Conservation (phyloP, 2,888 invertebrate genomes). For the Anorthoa munda region DNA sequence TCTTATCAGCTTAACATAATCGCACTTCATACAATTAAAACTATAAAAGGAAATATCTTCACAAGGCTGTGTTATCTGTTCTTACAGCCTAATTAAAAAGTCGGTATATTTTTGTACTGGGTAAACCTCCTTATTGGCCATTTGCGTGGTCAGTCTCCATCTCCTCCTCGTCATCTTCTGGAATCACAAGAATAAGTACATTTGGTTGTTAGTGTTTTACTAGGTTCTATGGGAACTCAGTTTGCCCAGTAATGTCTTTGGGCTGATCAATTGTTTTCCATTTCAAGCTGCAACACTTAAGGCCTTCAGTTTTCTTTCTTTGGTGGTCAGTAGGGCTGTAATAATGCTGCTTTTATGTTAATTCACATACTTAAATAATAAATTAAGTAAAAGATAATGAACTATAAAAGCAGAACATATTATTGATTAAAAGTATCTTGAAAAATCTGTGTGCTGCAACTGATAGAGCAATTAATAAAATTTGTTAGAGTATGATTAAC, state of each 20-base stretch:
- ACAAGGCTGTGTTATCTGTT: conserved; percentile 72
- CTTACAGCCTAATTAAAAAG: conserved; percentile 71
- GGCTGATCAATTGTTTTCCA: neutral
- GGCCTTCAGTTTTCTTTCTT: conserved; percentile 7
- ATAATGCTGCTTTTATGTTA: neutral
- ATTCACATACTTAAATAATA: neutral
- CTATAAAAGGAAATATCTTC: conserved; percentile 33
- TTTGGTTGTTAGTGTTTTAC: conserved; percentile 33
- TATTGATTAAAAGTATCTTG: conserved; percentile 4
- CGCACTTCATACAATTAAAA: conserved; percentile 44
- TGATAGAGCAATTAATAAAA: neutral
- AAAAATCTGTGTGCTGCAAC: neutral
- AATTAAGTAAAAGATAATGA: neutral
- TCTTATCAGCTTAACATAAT: conserved; percentile 79
- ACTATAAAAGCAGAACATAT: neutral
- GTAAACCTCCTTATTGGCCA: conserved; percentile 77
- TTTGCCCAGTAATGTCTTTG: conserved; percentile 6
- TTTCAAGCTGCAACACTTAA: neutral
- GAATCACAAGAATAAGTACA: conserved; percentile 72
- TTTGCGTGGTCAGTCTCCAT: conserved; percentile 87
- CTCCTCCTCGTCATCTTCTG: conserved; percentile 88
- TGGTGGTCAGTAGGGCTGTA: conserved; percentile 20
- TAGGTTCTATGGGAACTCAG: neutral
- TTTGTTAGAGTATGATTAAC: neutral
- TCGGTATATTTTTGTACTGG: conserved; percentile 68